Base-by-base conservation (phyloP, 2,888 invertebrate genomes). In the Tetheella fluctuosa region DNA sequence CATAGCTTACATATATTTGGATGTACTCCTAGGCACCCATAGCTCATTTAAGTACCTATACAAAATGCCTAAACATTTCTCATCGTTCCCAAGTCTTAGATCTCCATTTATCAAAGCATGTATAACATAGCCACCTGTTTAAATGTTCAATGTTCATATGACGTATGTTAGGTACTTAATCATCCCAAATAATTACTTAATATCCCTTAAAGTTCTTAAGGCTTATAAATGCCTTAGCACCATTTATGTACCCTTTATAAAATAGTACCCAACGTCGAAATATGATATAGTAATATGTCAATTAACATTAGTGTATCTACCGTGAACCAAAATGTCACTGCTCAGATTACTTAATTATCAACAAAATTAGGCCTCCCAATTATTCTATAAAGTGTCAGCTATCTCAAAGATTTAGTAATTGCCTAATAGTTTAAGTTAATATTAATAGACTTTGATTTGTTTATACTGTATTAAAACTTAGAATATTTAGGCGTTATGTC, bases 321-420 rank as follows among this genome's bases (percentile, higher is more conserved):
- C 15, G n/a, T 25, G 20, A 25, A 28, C 28, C 53, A 1, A 25
- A 53, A 53, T 53, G 25, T 23, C 4, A 15, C 8, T 20, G 8
- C 53, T n/a, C 25, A 0, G 3, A 15, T 52, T 52, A 17, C 5
- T 52, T 52, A 28, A 53, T 25, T 15, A 23, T 13, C 25, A 8
- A 28, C 53, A 53, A 28, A 28, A 53, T 53, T 23, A 54, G 54
- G n/a, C 28, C 30, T 54, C 28, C 28, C 25, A 54, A 30, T 54
- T 17, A 54, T 10, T 10, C 30, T 54, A 4, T 8, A 17, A 8
- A 28, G 28, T 17, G 28, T 54, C 53, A 15, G 34, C 34, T 34
- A 34, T 34, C 34, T 34, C 2, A 34, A 34, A 12, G 2, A 34
- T 13, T 34, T 34, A 13, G 34, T 13, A 30, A 30, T 30, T 30